These are phyloP conservation scores for Axea sp. DNA, from an alignment of 2,888 invertebrate genomes.

Conservation along the genomic window DNA sequence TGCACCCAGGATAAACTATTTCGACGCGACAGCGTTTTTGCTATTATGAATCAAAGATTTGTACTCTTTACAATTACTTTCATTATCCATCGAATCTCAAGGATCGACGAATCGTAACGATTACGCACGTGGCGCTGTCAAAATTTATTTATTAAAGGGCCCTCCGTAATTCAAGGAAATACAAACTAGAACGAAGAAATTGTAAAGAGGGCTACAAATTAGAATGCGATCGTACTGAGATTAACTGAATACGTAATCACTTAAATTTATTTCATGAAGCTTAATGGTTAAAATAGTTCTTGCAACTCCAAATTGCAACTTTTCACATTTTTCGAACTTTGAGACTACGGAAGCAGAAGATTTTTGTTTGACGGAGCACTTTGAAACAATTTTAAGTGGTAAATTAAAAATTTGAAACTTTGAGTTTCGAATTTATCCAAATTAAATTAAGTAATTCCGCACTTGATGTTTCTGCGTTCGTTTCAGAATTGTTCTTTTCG, in stretches of 20 bases:
- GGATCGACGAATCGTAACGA: background rate
- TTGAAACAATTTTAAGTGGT: too few relatives aligned
- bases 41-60: background rate
- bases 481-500: too few relatives aligned
- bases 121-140: background rate
- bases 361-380: too few relatives aligned
- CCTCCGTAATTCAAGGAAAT: background rate
- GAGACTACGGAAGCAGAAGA: too few relatives aligned
- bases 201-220: background rate
- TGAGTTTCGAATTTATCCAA: too few relatives aligned
- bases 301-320: too few relatives aligned
- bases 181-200: background rate
- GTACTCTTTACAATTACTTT: background rate
- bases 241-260: slow-evolving; percentile 1
- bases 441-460: too few relatives aligned
- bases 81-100: background rate
- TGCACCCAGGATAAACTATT: slow-evolving; percentile 4
- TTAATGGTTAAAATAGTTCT: too few relatives aligned
- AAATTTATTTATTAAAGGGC: background rate
- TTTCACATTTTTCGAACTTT: too few relatives aligned
- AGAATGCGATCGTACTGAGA: background rate
- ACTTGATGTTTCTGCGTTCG: too few relatives aligned
- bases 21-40: background rate
- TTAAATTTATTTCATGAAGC: too few relatives aligned
- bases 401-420: too few relatives aligned